Evolutionary conservation across 2,113 vertebrate genomes (phyloP).

Genomic region (Bambusicola thoracicus): DNA sequence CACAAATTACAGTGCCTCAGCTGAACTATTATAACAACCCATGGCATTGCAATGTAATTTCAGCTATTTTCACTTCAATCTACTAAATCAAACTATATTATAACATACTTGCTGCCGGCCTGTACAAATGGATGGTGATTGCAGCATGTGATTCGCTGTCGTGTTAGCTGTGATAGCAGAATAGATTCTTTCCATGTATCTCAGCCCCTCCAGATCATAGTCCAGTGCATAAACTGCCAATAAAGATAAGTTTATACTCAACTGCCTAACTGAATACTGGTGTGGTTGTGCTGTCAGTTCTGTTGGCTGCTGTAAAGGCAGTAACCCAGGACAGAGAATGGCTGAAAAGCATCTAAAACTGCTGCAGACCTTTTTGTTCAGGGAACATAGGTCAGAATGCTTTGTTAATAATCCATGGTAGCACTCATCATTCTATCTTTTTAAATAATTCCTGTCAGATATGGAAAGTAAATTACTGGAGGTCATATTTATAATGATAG

Average conservation of each 20-base stretch:
- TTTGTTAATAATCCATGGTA: not conserved
- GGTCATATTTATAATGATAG: not conserved
- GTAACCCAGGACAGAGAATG: not conserved
- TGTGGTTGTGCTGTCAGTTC: not conserved
- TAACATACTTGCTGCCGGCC: not conserved
- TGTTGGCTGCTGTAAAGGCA: not conserved
- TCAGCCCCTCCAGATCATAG: not conserved
- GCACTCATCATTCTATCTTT: not conserved
- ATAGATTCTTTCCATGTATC: not conserved
- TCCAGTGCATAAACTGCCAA: not conserved
- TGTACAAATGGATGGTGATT: not conserved
- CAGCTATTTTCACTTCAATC: constrained; percentile 10
- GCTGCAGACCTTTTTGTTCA: not conserved
- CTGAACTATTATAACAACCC: not conserved
- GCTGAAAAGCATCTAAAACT: not conserved
- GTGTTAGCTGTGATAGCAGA: not conserved
- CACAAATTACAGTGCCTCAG: not conserved
- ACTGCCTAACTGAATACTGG: not conserved
- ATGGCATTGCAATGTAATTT: not conserved
- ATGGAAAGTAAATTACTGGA: not conserved
- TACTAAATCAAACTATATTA: constrained; percentile 28
- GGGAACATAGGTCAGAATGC: not conserved
- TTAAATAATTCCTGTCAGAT: not conserved
- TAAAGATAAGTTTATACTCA: not conserved
- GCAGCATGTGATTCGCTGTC: not conserved